These are phyloP conservation scores for Amblyornis subalaris DNA, from an alignment of 2,113 vertebrate species.

Conservation along the genomic window DNA sequence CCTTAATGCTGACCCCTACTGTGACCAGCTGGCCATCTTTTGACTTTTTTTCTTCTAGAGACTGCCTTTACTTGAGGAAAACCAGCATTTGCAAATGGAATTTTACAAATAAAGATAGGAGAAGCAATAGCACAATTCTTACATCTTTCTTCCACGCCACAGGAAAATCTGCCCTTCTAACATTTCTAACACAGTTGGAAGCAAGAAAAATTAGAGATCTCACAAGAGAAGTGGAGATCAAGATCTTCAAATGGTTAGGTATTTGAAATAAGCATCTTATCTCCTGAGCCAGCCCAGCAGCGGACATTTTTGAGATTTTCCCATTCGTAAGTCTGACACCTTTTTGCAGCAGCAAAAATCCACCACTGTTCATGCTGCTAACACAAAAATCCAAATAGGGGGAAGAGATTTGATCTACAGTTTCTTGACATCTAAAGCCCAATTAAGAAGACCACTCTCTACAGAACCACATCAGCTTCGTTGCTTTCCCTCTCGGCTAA, in stretches of 20 bases:
- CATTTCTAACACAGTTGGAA: neutral
- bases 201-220: neutral
- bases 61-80: neutral
- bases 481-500: neutral
- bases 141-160: neutral
- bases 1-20: neutral
- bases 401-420: neutral
- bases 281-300: neutral
- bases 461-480: neutral
- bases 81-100: neutral
- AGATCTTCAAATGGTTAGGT: neutral
- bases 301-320: neutral
- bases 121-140: neutral
- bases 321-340: neutral
- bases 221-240: neutral
- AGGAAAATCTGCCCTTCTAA: neutral
- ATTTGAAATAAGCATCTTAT: neutral
- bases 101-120: neutral
- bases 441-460: neutral
- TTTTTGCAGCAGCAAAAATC: neutral
- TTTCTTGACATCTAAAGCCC: neutral
- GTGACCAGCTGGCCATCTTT: slow-evolving; percentile 14
- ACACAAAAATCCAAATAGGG: neutral
- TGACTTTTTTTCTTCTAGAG: neutral
- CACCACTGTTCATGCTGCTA: neutral